Percentiles rank a stretch among this genome's conserved stretches.
phyloP scores from a whole-genome alignment of 1,140 invertebrate genomes.

The Wasmannia auropunctata region DNA sequence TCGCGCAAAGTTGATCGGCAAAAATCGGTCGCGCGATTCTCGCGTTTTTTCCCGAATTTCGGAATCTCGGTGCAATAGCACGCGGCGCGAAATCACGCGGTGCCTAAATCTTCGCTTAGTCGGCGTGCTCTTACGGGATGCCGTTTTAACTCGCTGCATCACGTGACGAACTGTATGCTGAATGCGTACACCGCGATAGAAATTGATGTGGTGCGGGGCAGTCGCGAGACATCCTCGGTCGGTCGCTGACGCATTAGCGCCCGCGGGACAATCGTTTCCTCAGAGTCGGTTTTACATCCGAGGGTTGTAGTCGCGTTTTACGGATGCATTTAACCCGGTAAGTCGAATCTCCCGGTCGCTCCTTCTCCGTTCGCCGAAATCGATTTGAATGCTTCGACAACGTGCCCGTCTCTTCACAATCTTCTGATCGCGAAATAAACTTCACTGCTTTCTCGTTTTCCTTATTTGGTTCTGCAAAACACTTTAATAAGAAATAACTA shows the following conservation, averaged over 20 bases:
- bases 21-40: not conserved
- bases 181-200: slow-evolving; percentile 64
- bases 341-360: slow-evolving; percentile 41
- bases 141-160: slow-evolving; percentile 60
- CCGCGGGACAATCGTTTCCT: slow-evolving; percentile 43
- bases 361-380: not conserved
- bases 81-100: not conserved
- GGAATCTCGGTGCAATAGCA: not conserved
- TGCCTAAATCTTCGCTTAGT: slow-evolving; percentile 41
- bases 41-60: not conserved
- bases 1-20: not conserved
- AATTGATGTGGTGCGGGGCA: slow-evolving; percentile 72
- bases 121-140: slow-evolving; percentile 46
- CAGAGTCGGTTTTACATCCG: slow-evolving; percentile 48
- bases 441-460: not conserved
- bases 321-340: slow-evolving; percentile 70
- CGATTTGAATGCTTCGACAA: not conserved
- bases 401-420: not conserved
- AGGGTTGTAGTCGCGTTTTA: slow-evolving; percentile 38
- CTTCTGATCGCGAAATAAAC: not conserved
- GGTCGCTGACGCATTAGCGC: slow-evolving; percentile 62
- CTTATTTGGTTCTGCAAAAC: not conserved
- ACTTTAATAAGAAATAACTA: too few species aligned
- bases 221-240: slow-evolving; percentile 73
- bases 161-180: slow-evolving; percentile 69